Percentiles rank a stretch among this genome's conserved stretches.
Evolutionary conservation across 2,113 vertebrate species (phyloP).

Genomic region (Ceyx cyanopectus): DNA sequence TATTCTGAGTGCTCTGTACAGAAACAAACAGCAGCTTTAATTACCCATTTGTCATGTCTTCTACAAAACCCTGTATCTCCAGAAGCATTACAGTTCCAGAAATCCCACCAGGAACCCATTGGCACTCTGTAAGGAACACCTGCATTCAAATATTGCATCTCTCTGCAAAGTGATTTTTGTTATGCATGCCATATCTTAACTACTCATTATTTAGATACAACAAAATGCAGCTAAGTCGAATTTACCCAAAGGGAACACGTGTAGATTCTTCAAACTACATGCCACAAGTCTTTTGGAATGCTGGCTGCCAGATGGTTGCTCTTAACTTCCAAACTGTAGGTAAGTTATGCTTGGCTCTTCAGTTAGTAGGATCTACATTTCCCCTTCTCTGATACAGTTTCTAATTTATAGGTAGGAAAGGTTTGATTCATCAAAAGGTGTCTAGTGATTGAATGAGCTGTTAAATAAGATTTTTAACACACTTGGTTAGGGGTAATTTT

Average conservation of each 20-base stretch:
- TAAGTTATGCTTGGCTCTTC: conserved; percentile 50
- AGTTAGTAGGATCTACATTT: not conserved
- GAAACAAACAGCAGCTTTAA: not conserved
- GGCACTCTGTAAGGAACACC: not conserved
- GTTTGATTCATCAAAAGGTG: not conserved
- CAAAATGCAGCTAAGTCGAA: conserved; percentile 96
- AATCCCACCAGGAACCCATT: not conserved
- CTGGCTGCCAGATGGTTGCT: conserved; percentile 96
- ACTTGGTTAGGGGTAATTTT: not conserved
- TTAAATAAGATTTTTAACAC: not conserved
- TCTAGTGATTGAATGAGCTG: not conserved
- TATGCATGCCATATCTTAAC: conserved; percentile 73
- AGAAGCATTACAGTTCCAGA: not conserved
- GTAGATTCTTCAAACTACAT: conserved; percentile 99
- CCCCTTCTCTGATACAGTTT: not conserved
- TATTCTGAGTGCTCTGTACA: not conserved
- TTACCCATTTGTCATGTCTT: not conserved
- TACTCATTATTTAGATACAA: conserved; percentile 86
- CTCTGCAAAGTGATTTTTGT: not conserved
- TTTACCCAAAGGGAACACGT: conserved; percentile 97
- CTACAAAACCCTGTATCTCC: not conserved
- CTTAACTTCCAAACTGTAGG: conserved; percentile 98
- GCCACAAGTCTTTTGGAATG: conserved; percentile 98
- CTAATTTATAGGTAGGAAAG: not conserved
- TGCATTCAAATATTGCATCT: not conserved